phyloP scores from a whole-genome alignment of 2,113 vertebrate genomes.

The Nanorana parkeri region DNA sequence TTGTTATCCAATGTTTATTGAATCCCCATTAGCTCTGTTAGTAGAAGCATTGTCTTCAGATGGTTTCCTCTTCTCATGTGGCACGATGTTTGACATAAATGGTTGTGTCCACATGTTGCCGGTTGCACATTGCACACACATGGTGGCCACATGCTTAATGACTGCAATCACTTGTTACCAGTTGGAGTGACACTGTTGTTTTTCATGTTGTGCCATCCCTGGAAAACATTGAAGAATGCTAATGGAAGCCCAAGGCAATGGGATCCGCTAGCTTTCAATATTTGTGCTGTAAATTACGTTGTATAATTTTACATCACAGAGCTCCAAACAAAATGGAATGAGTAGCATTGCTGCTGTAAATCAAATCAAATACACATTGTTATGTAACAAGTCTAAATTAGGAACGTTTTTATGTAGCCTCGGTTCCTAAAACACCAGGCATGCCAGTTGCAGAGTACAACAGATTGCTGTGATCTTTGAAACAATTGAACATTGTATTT shows the following conservation, averaged over 20 bases:
- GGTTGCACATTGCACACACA: constrained; percentile 27
- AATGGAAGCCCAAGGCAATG: constrained; percentile 4
- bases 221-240: constrained; percentile 3
- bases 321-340: constrained; percentile 18
- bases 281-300: constrained; percentile 31
- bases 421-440: background rate
- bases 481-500: background rate
- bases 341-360: constrained; percentile 3
- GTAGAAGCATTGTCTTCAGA: constrained; percentile 9
- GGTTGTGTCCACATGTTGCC: constrained; percentile 20
- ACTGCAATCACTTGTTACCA: constrained; percentile 33
- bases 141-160: constrained; percentile 33
- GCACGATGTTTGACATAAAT: constrained; percentile 19
- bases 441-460: background rate
- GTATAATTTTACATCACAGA: constrained; percentile 5
- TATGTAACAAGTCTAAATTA: constrained; percentile 16
- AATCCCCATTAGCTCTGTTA: background rate
- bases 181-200: constrained; percentile 34
- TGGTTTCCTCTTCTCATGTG: constrained; percentile 4
- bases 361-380: constrained; percentile 10
- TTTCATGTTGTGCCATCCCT: constrained; percentile 33
- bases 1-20: background rate
- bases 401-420: background rate
- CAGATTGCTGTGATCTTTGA: background rate
- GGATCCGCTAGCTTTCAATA: constrained; percentile 4